Evolutionary conservation across 2,797 vertebrate genomes (phyloP).

Genomic region (Acanthiza pusilla): DNA sequence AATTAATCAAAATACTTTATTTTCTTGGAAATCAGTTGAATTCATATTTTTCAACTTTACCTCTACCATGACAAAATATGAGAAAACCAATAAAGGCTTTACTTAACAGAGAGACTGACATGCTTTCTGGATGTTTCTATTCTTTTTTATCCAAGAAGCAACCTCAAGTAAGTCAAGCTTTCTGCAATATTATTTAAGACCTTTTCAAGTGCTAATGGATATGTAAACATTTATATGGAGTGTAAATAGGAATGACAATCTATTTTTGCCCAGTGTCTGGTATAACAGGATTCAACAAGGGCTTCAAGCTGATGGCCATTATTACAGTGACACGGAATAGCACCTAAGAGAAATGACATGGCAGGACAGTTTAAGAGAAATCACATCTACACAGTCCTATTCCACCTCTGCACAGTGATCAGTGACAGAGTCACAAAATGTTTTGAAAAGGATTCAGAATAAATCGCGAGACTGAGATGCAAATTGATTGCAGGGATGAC

Average conservation of each 20-base stretch:
- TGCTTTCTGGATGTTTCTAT: background rate
- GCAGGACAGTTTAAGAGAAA: background rate
- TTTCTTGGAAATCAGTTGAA: background rate
- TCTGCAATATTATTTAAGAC: background rate
- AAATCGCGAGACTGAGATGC: background rate
- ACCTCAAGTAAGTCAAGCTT: background rate
- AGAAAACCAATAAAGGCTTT: background rate
- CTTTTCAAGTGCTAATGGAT: conserved; percentile 20
- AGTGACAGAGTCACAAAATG: background rate
- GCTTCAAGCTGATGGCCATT: background rate
- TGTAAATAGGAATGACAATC: background rate
- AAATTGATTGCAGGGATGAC: background rate
- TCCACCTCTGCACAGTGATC: background rate
- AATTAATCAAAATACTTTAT: conserved; percentile 36
- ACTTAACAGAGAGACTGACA: background rate
- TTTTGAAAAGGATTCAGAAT: background rate
- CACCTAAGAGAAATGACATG: background rate
- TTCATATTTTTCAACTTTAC: conserved; percentile 18
- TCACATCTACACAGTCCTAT: background rate
- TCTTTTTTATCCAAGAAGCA: background rate
- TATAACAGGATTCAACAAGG: background rate
- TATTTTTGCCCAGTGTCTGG: background rate
- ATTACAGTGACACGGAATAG: background rate
- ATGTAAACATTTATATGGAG: background rate
- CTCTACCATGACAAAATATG: background rate